Conservation (phyloP, 2,797 vertebrate species). For the Dermochelys coriacea region DNA sequence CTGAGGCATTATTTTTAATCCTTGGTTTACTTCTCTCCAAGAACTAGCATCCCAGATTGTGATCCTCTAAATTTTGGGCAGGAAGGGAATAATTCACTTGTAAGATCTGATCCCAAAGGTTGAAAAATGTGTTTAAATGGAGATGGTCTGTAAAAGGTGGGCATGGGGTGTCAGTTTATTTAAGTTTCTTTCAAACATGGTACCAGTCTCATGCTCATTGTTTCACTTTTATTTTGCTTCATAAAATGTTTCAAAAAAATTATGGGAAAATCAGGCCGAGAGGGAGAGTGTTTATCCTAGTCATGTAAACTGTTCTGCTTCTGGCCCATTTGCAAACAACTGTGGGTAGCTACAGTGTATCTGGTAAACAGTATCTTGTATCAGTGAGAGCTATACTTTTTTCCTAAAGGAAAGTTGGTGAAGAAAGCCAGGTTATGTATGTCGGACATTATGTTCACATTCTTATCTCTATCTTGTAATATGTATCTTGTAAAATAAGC, state of each 20-base stretch:
- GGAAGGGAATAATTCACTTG: not conserved
- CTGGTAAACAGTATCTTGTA: fast-evolving
- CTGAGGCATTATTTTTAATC: not conserved
- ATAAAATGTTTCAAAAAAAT: not conserved
- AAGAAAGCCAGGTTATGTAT: fast-evolving
- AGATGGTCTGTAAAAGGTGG: not conserved
- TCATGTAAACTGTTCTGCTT: fast-evolving
- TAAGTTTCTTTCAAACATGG: not conserved
- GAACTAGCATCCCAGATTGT: not conserved
- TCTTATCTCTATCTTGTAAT: too few relatives aligned
- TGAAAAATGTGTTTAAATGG: not conserved
- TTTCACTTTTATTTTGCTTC: not conserved
- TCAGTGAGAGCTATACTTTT: fast-evolving
- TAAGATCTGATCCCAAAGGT: not conserved
- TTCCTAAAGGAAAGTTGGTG: not conserved
- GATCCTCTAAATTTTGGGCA: not conserved
- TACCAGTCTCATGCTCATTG: not conserved
- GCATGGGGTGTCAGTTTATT: not conserved
- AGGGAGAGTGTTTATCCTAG: fast-evolving
- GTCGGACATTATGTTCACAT: fast-evolving
- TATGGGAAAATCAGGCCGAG: fast-evolving
- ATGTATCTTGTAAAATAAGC: fast-evolving
- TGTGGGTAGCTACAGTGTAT: fast-evolving
- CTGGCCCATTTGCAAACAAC: fast-evolving
- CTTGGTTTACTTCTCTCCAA: not conserved